phyloP scores from a whole-genome alignment of 2,113 vertebrate genomes.

The Lycocorax pyrrhopterus region DNA sequence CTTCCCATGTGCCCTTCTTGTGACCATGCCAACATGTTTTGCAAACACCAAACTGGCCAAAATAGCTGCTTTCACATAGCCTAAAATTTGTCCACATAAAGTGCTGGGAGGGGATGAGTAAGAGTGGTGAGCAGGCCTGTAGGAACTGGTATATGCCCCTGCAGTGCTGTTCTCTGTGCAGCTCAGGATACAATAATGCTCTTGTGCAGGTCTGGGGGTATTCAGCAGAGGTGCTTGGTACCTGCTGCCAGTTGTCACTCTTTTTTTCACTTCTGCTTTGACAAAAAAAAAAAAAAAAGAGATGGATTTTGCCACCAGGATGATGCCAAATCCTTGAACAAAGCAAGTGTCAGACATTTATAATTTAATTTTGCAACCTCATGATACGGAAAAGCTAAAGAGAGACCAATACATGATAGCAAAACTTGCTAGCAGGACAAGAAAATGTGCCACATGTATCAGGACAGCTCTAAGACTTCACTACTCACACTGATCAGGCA shows the following conservation, averaged over 20 bases:
- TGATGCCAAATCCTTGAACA: neutral
- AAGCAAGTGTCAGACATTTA: neutral
- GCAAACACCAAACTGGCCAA: neutral
- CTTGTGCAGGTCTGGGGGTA: neutral
- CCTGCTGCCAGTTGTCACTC: neutral
- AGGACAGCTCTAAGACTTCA: neutral
- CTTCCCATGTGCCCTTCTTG: neutral
- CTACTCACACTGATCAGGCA: neutral
- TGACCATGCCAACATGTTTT: neutral
- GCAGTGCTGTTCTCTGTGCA: neutral
- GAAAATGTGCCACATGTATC: neutral
- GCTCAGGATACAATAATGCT: neutral
- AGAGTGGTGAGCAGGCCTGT: neutral
- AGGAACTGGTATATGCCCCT: neutral
- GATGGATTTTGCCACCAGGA: neutral
- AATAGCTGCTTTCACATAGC: neutral
- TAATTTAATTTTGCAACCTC: neutral
- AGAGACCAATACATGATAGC: neutral
- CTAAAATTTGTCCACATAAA: neutral
- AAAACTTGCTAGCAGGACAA: neutral
- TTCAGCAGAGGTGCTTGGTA: neutral
- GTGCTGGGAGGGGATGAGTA: neutral
- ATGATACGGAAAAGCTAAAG: neutral
- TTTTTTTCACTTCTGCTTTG: neutral
- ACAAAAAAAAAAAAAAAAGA: neutral